phyloP scores from a whole-genome alignment of 2,888 invertebrate genomes.

The Diloba caeruleocephala region DNA sequence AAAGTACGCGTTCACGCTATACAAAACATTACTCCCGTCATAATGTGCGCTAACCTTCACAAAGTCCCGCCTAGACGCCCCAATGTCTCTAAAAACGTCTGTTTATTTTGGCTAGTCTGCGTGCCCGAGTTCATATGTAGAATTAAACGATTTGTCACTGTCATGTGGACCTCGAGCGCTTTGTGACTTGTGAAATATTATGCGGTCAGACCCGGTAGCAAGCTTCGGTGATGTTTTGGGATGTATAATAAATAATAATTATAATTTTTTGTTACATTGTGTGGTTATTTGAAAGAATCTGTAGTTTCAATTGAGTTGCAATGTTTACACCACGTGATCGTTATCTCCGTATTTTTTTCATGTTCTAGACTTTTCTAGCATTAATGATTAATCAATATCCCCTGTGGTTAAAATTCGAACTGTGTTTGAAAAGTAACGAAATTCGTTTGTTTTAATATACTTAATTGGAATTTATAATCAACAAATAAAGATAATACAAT shows the following conservation, averaged over 20 bases:
- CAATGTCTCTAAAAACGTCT: conserved; percentile 38
- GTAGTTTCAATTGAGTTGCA: background rate
- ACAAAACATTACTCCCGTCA: conserved; percentile 15
- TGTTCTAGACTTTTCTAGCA: no score
- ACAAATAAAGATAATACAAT: no score
- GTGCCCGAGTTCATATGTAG: conserved; percentile 53
- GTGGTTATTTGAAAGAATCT: no score
- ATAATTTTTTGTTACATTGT: conserved; percentile 19
- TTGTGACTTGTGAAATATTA: conserved; percentile 65
- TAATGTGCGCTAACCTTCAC: conserved; percentile 19
- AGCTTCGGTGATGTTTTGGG: conserved; percentile 39
- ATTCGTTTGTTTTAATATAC: no score
- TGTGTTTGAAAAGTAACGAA: no score
- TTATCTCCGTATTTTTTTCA: no score
- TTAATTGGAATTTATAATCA: no score
- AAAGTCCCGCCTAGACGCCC: conserved; percentile 23
- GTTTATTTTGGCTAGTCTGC: conserved; percentile 53
- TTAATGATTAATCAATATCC: no score
- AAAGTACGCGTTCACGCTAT: no score
- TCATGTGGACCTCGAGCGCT: conserved; percentile 56
- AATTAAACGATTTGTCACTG: conserved; percentile 63
- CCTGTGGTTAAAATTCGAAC: no score
- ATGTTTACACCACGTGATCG: no score
- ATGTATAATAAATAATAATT: conserved; percentile 52
- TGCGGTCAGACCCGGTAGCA: conserved; percentile 54